Evolutionary conservation across 1,140 invertebrate species (phyloP).

Genomic region (Calephelis virginiensis): DNA sequence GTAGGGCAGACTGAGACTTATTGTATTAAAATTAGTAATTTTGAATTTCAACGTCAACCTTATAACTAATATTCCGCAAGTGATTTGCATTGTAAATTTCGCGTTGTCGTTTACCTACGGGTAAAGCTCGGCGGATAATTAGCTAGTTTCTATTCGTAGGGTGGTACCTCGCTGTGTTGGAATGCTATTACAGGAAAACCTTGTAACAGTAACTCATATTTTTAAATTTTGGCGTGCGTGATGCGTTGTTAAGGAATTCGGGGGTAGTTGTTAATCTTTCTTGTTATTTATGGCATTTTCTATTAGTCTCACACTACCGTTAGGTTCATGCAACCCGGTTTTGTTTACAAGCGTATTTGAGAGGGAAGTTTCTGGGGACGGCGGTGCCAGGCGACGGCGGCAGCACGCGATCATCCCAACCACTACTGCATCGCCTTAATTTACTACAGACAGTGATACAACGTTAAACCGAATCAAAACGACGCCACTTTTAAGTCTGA

Average conservation of each 20-base stretch:
- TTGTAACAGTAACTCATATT: conserved; percentile 34
- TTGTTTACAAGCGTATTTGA: conserved; percentile 62
- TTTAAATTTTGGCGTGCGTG: conserved; percentile 35
- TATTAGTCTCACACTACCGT: neutral
- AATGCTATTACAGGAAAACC: conserved; percentile 57
- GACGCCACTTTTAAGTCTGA: neutral
- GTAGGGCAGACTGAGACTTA: conserved; percentile 67
- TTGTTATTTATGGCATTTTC: conserved; percentile 36
- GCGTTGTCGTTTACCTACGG: conserved; percentile 62
- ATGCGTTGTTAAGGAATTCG: conserved; percentile 30
- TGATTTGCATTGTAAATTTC: conserved; percentile 77
- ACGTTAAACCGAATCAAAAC: neutral
- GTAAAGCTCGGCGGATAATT: conserved; percentile 74
- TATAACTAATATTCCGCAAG: conserved; percentile 74
- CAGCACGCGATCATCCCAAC: conserved; percentile 61
- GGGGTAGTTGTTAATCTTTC: conserved; percentile 30
- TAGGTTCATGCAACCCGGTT: conserved; percentile 17
- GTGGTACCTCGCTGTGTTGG: conserved; percentile 44
- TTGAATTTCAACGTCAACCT: conserved; percentile 72
- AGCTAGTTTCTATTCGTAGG: conserved; percentile 74
- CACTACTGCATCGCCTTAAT: conserved; percentile 54
- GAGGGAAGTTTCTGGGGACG: conserved; percentile 54
- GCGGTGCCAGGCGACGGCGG: conserved; percentile 61
- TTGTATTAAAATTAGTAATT: conserved; percentile 76
- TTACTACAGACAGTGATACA: conserved; percentile 29